Evolutionary conservation across 2,888 invertebrate species (phyloP).

Genomic region (Acanthosepion esculentum): DNA sequence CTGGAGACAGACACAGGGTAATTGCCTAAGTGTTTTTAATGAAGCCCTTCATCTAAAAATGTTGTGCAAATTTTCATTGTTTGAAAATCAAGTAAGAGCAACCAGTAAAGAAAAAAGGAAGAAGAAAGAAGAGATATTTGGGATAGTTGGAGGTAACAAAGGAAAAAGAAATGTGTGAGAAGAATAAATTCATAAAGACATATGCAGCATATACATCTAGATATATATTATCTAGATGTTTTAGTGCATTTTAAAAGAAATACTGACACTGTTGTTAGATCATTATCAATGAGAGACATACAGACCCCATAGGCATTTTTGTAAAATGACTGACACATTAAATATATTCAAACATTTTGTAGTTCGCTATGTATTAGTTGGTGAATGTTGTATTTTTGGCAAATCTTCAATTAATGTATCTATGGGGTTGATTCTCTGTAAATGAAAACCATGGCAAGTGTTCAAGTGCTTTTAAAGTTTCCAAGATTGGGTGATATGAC

Average conservation of each 20-base stretch:
- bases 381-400: neutral
- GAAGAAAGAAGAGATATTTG: too few species aligned
- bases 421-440: neutral
- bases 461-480: neutral
- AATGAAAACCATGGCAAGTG: neutral
- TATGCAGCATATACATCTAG: neutral
- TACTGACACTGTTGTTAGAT: too few species aligned
- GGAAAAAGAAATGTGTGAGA: too few species aligned
- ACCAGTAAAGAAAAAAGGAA: too few species aligned
- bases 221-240: neutral
- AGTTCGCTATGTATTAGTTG: neutral
- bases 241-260: neutral
- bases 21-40: too few species aligned
- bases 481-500: neutral
- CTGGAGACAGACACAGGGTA: too few species aligned
- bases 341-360: neutral
- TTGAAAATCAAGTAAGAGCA: too few species aligned
- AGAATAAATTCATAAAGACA: too few species aligned
- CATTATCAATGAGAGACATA: too few species aligned
- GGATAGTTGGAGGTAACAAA: too few species aligned
- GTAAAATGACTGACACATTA: neutral
- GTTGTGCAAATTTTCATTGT: too few species aligned
- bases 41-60: too few species aligned
- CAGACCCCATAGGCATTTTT: neutral
- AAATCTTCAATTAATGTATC: neutral